Conservation (phyloP, 2,888 invertebrate species). For the Hartigia nigra region DNA sequence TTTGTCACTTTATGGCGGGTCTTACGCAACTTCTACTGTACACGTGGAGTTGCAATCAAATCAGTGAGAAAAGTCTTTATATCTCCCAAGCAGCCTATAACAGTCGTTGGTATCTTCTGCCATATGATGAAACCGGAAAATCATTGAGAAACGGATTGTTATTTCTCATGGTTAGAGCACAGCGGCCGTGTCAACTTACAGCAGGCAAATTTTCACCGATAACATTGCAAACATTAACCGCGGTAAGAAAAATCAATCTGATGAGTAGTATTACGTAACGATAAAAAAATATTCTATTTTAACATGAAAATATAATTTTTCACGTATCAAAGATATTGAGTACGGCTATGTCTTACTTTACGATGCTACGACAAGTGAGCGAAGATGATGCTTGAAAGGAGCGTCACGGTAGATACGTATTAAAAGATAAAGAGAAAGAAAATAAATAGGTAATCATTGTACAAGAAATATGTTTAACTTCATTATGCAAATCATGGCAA, state of each 20-base stretch:
- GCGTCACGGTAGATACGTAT: neutral
- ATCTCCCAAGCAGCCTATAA: conserved; percentile 41
- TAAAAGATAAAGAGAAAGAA: too few relatives aligned
- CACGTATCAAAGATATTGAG: conserved; percentile 22
- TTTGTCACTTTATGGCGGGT: conserved; percentile 36
- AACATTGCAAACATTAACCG: conserved; percentile 44
- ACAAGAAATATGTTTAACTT: too few relatives aligned
- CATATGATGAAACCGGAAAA: conserved; percentile 29
- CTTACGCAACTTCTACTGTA: conserved; percentile 39
- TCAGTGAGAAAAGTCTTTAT: conserved; percentile 39
- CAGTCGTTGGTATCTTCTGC: conserved; percentile 39
- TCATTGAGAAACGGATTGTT: conserved; percentile 29
- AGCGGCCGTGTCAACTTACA: conserved; percentile 39
- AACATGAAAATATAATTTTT: neutral
- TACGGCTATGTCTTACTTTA: conserved; percentile 35
- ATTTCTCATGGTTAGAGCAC: conserved; percentile 41
- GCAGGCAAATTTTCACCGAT: conserved; percentile 46
- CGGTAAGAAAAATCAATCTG: conserved; percentile 24
- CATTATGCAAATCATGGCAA: too few relatives aligned
- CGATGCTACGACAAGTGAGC: conserved; percentile 32
- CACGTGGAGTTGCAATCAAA: conserved; percentile 43
- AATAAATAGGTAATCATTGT: too few relatives aligned
- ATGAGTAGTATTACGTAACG: conserved; percentile 7
- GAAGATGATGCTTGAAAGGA: conserved; percentile 11
- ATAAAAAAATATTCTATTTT: neutral